Evolutionary conservation across 2,888 invertebrate genomes (phyloP).

Genomic region (Cenopis cana): DNA sequence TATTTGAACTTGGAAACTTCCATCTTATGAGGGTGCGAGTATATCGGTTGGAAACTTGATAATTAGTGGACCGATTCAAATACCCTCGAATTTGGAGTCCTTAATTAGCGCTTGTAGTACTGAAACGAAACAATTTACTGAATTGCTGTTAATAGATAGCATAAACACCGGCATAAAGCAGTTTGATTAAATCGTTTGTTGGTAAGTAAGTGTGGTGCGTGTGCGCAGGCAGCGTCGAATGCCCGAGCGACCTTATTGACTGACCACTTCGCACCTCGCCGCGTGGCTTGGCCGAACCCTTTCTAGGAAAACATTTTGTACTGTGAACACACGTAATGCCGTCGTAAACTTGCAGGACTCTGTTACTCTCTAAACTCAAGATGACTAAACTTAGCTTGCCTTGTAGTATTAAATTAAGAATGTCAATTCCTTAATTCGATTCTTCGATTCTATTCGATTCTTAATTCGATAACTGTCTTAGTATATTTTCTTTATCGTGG

Average conservation of each 20-base stretch:
- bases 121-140: constrained; percentile 54
- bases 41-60: neutral
- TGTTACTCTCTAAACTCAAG: constrained; percentile 16
- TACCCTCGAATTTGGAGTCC: constrained; percentile 37
- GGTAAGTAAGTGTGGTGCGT: constrained; percentile 65
- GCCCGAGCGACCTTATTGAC: constrained; percentile 65
- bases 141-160: constrained; percentile 56
- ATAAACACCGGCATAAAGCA: constrained; percentile 59
- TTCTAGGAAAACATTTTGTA: constrained; percentile 71
- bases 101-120: constrained; percentile 38
- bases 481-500: no score
- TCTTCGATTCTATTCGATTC: no score
- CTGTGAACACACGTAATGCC: constrained; percentile 60
- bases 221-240: constrained; percentile 57
- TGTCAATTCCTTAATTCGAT: no score
- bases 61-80: constrained; percentile 31
- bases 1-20: constrained; percentile 37
- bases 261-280: constrained; percentile 76
- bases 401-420: neutral
- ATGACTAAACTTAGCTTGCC: neutral
- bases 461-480: no score
- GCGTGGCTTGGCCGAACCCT: constrained; percentile 66
- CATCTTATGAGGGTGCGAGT: neutral
- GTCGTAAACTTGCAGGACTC: constrained; percentile 49
- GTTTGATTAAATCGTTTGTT: constrained; percentile 67